Conservation (phyloP, 2,113 vertebrate genomes). For the Engraulis encrasicolus region DNA sequence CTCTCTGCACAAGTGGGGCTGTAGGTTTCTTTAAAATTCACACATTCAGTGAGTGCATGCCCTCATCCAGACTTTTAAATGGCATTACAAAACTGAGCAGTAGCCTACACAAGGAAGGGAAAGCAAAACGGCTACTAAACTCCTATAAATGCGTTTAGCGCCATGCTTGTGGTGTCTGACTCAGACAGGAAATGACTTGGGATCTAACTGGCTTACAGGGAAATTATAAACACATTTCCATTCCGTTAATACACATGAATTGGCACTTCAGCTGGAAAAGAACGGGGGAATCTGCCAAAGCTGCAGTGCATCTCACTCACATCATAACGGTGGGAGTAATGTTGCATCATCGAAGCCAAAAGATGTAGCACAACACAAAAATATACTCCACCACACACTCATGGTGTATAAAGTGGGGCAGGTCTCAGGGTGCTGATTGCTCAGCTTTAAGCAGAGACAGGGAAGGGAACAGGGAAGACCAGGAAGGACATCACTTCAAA, state of each 20-base stretch:
- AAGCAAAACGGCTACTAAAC: background rate
- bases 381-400: background rate
- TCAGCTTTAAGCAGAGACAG: background rate
- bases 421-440: background rate
- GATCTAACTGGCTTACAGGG: background rate
- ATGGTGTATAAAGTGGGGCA: background rate
- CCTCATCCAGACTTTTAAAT: too few species aligned
- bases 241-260: background rate
- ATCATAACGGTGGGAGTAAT: background rate
- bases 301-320: background rate
- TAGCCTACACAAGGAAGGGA: background rate
- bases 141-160: background rate
- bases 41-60: background rate
- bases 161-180: background rate
- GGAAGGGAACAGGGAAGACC: too few species aligned
- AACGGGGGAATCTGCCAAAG: background rate
- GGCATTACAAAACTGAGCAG: background rate
- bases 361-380: background rate
- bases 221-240: conserved; percentile 20
- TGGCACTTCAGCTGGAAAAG: background rate
- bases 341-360: background rate
- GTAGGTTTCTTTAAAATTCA: conserved; percentile 3
- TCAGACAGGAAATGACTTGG: conserved; percentile 7
- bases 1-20: background rate
- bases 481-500: too few species aligned